A percentile compares a stretch with the other conserved stretches of the same genome.
phyloP scores from a whole-genome alignment of 2,888 invertebrate genomes.

The Lordiphosa andalusiaca region DNA sequence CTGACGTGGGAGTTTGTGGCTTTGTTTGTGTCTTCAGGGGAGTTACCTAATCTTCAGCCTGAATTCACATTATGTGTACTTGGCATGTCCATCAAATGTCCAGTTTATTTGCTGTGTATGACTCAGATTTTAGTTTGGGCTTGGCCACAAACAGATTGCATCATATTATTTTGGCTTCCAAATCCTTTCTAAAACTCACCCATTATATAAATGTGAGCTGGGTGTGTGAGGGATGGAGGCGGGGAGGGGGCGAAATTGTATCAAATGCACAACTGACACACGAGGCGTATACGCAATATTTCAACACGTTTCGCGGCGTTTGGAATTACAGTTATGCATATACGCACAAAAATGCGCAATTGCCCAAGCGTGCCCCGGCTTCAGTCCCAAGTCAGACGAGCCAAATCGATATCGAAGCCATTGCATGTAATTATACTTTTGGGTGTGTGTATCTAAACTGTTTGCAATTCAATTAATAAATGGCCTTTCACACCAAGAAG shows the following conservation, averaged over 20 bases:
- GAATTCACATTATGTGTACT: too few relatives aligned
- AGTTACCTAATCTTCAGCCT: too few relatives aligned
- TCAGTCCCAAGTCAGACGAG: not conserved
- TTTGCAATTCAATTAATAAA: constrained; percentile 43
- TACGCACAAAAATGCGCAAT: constrained; percentile 67
- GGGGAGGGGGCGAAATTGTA: constrained; percentile 41
- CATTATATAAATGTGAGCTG: constrained; percentile 49
- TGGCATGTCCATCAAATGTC: constrained; percentile 5
- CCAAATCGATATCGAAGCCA: constrained; percentile 12
- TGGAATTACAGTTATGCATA: constrained; percentile 66
- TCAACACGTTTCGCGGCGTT: constrained; percentile 43
- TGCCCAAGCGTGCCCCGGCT: constrained; percentile 24
- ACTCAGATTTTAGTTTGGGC: too few relatives aligned
- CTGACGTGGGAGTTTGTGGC: constrained; percentile 63
- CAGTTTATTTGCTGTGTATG: not conserved
- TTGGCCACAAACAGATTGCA: constrained; percentile 51
- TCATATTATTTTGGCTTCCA: not conserved
- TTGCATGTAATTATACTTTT: constrained; percentile 26
- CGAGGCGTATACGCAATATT: constrained; percentile 69
- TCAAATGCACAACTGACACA: constrained; percentile 41
- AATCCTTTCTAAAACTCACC: constrained; percentile 4
- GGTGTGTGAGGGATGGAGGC: not conserved
- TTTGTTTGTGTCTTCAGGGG: constrained; percentile 27
- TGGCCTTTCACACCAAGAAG: constrained; percentile 12
- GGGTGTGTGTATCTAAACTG: constrained; percentile 21